Conservation (phyloP, 2,113 vertebrate species). For the Brachyistius frenatus region DNA sequence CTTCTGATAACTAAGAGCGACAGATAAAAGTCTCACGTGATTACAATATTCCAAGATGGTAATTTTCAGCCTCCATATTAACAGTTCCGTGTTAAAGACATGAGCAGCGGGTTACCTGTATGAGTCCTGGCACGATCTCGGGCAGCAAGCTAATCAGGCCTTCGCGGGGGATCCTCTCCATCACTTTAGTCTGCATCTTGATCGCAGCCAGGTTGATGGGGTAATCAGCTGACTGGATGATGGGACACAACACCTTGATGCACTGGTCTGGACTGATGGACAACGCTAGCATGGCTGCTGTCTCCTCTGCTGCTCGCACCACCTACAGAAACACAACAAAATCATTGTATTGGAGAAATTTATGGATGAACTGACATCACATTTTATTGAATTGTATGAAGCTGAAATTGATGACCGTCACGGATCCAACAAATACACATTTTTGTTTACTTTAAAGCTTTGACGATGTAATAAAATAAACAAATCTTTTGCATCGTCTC, state of each 20-base stretch:
- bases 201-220: conserved; percentile 97
- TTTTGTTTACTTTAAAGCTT: not conserved
- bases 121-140: conserved; percentile 95
- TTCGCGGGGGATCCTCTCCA: conserved; percentile 92
- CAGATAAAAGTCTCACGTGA: no score
- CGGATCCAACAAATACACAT: not conserved
- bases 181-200: conserved; percentile 98
- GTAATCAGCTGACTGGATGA: conserved; percentile 97
- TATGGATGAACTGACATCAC: not conserved
- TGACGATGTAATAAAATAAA: not conserved
- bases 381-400: not conserved
- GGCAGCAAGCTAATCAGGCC: conserved; percentile 90
- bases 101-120: conserved; percentile 64
- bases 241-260: conserved; percentile 96
- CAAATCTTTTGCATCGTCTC: not conserved
- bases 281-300: conserved; percentile 91
- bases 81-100: not conserved
- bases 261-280: conserved; percentile 97
- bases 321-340: conserved; percentile 82
- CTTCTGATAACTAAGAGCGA: no score
- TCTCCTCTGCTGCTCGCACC: conserved; percentile 94
- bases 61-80: not conserved
- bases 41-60: no score
- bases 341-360: not conserved
- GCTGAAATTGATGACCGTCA: not conserved